Base-by-base conservation (phyloP, 1,140 invertebrate genomes). In the Acyrthosiphon pisum region DNA sequence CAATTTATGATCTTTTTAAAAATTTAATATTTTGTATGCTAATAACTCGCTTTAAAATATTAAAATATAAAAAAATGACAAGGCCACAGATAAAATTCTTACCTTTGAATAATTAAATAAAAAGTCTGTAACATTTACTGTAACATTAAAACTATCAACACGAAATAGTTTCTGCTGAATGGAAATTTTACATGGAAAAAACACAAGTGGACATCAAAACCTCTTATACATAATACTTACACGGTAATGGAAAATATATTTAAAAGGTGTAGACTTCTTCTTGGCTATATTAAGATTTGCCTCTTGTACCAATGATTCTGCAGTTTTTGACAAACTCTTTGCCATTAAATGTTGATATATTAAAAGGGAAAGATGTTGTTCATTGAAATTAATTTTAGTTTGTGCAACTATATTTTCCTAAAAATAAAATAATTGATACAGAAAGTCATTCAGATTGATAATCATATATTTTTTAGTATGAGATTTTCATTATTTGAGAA, bases 391-490 rank as follows among this genome's bases (percentile, higher is more conserved):
- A 93, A 99, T 99, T 94, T 97, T 97, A 0, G 99, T 99, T 95
- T 99, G 98, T 0, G 98, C 98, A 14, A 99, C 98, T 93, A 99
- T 98, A 95, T 98, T 98, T 1, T 98, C 98, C 97, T 98, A 94
- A 7, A 48, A 90, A 41, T 35, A 93, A 94, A 81, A 93, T 68
- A 37, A 91, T 93, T 22, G 35, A 68, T 26, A 44, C 11, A 44
- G 22, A 44, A 22, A 44, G 9, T 84, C 20, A 37, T 11, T 41
- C 3, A n/a, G n/a, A n/a, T n/a, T n/a, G 4, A 76, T 76, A n/a
- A 76, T 14, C 11, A 35, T 76, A 76, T 18, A n/a, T 35, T 18
- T 18, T 76, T n/a, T 23, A 53, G n/a, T 76, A 37, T 37, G 37
- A 37, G 1, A 37, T 37, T 37, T 37, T 37, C 37, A 1, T 37